These are phyloP conservation scores for Pandemis cinnamomeana DNA, from an alignment of 2,888 invertebrate genomes.

Conservation along the genomic window DNA sequence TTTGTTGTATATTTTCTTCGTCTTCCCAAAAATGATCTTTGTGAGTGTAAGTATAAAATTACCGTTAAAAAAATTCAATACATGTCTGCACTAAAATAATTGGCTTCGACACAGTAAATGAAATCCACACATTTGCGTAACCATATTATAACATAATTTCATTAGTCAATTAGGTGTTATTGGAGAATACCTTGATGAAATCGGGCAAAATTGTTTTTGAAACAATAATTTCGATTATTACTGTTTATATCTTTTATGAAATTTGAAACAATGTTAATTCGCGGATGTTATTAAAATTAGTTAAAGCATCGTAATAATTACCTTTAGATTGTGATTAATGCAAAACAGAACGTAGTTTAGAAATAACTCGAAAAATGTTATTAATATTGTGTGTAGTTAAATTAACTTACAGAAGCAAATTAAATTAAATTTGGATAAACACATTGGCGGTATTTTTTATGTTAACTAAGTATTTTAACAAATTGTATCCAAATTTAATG, in stretches of 20 bases:
- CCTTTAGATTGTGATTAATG: neutral
- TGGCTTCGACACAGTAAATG: constrained; percentile 8
- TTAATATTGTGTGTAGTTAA: neutral
- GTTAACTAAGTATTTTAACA: no score
- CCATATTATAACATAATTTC: neutral
- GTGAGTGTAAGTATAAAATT: constrained; percentile 26
- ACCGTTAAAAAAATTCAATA: neutral
- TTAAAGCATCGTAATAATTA: neutral
- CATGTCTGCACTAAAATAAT: constrained; percentile 18
- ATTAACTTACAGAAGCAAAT: neutral
- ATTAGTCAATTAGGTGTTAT: neutral
- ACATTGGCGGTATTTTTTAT: no score
- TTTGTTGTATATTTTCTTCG: neutral
- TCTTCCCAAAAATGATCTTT: neutral
- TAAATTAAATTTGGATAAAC: neutral
- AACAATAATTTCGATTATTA: neutral
- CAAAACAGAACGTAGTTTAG: neutral
- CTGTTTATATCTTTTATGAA: neutral
- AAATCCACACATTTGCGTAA: constrained; percentile 2
- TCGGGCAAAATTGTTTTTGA: neutral
- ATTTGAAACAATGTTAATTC: neutral
- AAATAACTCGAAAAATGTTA: neutral
- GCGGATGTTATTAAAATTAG: neutral
- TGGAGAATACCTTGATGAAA: neutral
- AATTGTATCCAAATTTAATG: neutral